Evolutionary conservation across 30 jellyfish, hydroid and myxozoan species (phyloP).

Genomic region (Clytia hemisphaerica): DNA sequence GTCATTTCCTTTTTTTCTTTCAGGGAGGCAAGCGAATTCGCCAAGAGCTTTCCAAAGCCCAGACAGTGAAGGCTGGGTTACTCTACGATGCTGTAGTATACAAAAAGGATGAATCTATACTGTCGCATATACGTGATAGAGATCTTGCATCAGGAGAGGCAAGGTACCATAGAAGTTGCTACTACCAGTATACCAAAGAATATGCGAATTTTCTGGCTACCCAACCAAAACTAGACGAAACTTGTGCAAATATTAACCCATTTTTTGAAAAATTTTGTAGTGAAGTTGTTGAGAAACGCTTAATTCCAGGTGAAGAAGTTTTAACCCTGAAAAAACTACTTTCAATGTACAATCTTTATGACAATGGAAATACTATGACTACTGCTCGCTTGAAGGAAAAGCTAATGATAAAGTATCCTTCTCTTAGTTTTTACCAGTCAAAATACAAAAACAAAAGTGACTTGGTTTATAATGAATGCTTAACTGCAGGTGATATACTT

Average conservation of each 20-base stretch:
- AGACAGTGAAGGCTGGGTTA: slow-evolving; percentile 24
- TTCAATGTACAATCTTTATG: too few species aligned
- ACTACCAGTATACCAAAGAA: neutral
- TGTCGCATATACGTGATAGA: slow-evolving; percentile 18
- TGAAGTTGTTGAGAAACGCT: slow-evolving; percentile 1
- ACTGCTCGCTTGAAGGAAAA: slow-evolving; percentile 27
- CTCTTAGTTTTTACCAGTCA: slow-evolving; percentile 7
- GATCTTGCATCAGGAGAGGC: slow-evolving; percentile 37
- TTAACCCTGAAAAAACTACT: slow-evolving; percentile 6
- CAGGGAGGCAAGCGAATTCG: slow-evolving; percentile 18
- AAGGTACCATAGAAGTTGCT: slow-evolving; percentile 20
- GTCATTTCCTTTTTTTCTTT: too few species aligned
- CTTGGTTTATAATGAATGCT: neutral
- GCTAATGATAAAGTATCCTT: slow-evolving; percentile 14
- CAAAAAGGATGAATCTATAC: slow-evolving; percentile 31
- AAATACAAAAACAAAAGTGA: slow-evolving; percentile 2
- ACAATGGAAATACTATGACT: too few species aligned
- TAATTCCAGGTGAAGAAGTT: slow-evolving; percentile 4
- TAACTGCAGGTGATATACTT: slow-evolving; percentile 2
- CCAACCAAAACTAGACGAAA: neutral
- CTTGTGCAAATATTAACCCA: neutral
- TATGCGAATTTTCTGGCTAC: slow-evolving; percentile 9
- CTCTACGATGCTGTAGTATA: slow-evolving; percentile 20
- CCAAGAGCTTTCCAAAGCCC: slow-evolving; percentile 13
- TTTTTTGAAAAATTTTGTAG: slow-evolving; percentile 14